phyloP scores from a whole-genome alignment of 2,797 vertebrate species.

The Garrulus glandarius region DNA sequence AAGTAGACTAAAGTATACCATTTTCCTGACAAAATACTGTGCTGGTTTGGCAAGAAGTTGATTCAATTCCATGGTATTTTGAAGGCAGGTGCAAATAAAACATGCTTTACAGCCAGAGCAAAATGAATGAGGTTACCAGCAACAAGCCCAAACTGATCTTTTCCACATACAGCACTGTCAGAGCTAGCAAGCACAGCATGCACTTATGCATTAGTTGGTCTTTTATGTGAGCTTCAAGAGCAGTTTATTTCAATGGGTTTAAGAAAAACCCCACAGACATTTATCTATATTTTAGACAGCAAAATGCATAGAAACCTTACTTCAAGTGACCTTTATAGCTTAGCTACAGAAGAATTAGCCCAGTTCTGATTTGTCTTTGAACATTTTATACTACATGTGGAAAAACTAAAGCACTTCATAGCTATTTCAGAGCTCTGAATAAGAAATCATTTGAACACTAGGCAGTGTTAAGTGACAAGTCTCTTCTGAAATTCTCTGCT shows the following conservation, averaged over 20 bases:
- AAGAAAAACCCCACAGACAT: neutral
- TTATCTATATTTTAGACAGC: neutral
- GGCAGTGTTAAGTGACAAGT: neutral
- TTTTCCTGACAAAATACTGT: neutral
- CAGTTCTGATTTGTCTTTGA: neutral
- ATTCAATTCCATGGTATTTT: neutral
- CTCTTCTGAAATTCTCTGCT: neutral
- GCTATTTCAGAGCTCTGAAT: neutral
- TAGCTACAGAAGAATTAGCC: neutral
- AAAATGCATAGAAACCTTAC: neutral
- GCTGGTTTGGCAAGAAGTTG: neutral
- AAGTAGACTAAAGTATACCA: neutral
- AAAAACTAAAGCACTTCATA: neutral
- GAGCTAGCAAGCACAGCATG: neutral
- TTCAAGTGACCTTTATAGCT: neutral
- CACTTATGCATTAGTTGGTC: neutral
- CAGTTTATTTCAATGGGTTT: neutral
- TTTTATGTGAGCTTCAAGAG: neutral
- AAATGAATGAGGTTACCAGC: neutral
- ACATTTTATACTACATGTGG: neutral
- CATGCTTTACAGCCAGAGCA: neutral
- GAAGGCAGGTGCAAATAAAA: neutral
- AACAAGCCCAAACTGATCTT: neutral
- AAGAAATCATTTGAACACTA: neutral
- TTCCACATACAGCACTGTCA: neutral